phyloP scores from a whole-genome alignment of 2,888 invertebrate genomes.

The Drosophila fungiperda region DNA sequence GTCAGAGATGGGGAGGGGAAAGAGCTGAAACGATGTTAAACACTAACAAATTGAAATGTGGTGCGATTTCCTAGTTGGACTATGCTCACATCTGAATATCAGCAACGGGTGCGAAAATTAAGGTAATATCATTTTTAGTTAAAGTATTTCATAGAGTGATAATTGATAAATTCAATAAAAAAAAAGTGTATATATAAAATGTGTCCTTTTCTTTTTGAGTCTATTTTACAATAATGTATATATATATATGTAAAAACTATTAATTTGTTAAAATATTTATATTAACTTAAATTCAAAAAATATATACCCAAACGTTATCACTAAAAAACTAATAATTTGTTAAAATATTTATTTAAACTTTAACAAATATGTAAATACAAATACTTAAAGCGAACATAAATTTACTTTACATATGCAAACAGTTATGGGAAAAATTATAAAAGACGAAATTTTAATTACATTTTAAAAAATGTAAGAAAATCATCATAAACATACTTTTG shows the following conservation, averaged over 20 bases:
- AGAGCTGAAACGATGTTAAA: neutral
- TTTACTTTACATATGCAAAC: no score
- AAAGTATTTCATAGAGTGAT: neutral
- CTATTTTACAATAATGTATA: no score
- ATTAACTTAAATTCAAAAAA: no score
- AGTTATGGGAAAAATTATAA: neutral
- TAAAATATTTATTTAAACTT: neutral
- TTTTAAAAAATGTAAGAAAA: neutral
- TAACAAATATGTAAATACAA: neutral
- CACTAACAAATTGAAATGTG: slow-evolving; percentile 28
- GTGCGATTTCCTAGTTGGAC: slow-evolving; percentile 23
- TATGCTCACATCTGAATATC: neutral
- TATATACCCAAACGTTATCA: no score
- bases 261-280: neutral
- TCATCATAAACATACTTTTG: neutral
- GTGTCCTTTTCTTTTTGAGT: neutral
- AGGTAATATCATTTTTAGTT: neutral
- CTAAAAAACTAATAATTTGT: neutral
- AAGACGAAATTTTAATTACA: neutral
- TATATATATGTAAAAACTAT: no score
- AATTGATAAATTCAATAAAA: neutral
- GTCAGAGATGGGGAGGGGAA: neutral
- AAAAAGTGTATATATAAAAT: neutral
- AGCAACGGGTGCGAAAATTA: neutral
- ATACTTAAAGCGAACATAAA: no score